Evolutionary conservation across 2,888 invertebrate species (phyloP).

Genomic region (Zaprionus obscuricornis): DNA sequence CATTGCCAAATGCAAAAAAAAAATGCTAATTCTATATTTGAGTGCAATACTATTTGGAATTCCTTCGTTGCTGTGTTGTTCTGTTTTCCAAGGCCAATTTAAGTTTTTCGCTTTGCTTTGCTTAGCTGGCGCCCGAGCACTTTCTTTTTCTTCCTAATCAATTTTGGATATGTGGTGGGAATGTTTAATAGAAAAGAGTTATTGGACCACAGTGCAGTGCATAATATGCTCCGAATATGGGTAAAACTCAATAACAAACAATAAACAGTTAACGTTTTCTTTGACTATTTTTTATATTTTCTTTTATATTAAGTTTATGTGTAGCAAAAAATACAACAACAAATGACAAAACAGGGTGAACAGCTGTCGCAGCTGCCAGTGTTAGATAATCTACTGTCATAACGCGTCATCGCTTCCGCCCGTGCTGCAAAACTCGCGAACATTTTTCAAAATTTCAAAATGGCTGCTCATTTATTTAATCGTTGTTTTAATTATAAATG

Average conservation of each 20-base stretch:
- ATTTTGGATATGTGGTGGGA: constrained; percentile 35
- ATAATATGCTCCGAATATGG: constrained; percentile 39
- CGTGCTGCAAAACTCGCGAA: constrained; percentile 24
- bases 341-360: constrained; percentile 58
- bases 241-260: constrained; percentile 54
- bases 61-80: constrained; percentile 31
- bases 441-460: constrained; percentile 7
- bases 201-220: constrained; percentile 37
- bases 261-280: constrained; percentile 50
- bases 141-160: constrained; percentile 58
- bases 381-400: constrained; percentile 29
- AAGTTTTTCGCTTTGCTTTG: constrained; percentile 24
- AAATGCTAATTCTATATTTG: constrained; percentile 8
- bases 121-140: constrained; percentile 43
- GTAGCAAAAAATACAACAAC: constrained; percentile 55
- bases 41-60: constrained; percentile 41
- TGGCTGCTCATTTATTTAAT: not conserved
- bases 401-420: not conserved
- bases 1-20: constrained; percentile 54
- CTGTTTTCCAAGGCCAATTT: constrained; percentile 59
- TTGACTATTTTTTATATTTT: constrained; percentile 56
- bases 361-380: constrained; percentile 51
- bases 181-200: constrained; percentile 27
- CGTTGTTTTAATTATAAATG: not conserved
- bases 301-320: constrained; percentile 57